These are phyloP conservation scores for Gnathonemus longibarbis DNA, from an alignment of 2,113 vertebrate species.

Conservation along the genomic window DNA sequence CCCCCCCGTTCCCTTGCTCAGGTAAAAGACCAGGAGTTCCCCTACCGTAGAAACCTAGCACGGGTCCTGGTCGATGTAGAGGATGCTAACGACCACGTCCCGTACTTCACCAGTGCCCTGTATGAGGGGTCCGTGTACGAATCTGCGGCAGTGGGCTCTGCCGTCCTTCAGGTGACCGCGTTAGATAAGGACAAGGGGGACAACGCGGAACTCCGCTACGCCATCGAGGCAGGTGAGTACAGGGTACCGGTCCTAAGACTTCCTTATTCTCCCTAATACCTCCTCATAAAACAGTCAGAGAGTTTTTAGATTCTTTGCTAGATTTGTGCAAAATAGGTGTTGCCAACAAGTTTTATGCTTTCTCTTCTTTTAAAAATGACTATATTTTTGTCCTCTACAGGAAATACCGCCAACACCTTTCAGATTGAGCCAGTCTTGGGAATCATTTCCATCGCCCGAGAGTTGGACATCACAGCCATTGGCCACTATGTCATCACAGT, in stretches of 20 bases:
- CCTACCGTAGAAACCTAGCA: conserved; percentile 84
- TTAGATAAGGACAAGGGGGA: conserved; percentile 93
- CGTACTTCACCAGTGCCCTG: conserved; percentile 80
- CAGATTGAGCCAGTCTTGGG: conserved; percentile 86
- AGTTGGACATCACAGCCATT: conserved; percentile 78
- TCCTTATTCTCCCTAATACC: background rate
- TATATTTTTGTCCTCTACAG: conserved; percentile 49
- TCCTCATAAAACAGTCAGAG: background rate
- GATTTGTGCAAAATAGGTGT: background rate
- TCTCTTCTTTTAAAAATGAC: background rate
- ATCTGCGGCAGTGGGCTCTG: conserved; percentile 90
- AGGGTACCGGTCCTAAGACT: background rate
- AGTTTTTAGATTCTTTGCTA: background rate
- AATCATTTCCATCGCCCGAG: conserved; percentile 78
- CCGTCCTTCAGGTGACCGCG: conserved; percentile 85
- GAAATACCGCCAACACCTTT: conserved; percentile 84
- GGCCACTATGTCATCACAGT: conserved; percentile 87
- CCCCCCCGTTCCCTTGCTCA: conserved; percentile 38
- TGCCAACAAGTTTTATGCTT: background rate
- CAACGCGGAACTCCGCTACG: conserved; percentile 85
- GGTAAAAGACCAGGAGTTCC: conserved; percentile 97
- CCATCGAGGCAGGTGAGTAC: conserved; percentile 82
- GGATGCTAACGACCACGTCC: conserved; percentile 90
- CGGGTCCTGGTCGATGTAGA: conserved; percentile 86
- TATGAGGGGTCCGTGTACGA: conserved; percentile 90